Evolutionary conservation across 2,888 invertebrate species (phyloP).

Genomic region (Idaea biselata): DNA sequence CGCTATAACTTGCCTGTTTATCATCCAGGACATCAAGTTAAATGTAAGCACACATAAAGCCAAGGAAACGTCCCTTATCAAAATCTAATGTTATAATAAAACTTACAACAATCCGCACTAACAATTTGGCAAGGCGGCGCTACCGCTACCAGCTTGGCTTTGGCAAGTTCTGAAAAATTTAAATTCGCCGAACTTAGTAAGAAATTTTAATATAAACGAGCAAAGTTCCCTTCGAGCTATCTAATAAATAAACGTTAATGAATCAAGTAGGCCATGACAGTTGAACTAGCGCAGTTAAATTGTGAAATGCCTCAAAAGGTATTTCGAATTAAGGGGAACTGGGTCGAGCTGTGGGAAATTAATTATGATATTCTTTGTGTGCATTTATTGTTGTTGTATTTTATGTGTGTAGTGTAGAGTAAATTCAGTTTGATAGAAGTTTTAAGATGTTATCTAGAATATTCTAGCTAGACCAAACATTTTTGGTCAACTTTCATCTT

Average conservation of each 20-base stretch:
- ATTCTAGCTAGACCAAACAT: too few relatives aligned
- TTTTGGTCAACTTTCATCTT: too few relatives aligned
- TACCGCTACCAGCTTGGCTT: conserved; percentile 13
- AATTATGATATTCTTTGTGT: conserved; percentile 15
- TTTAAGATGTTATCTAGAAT: too few relatives aligned
- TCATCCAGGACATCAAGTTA: neutral
- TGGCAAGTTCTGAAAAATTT: conserved; percentile 39
- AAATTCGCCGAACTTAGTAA: conserved; percentile 39
- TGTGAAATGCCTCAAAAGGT: conserved; percentile 36
- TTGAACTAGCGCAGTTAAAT: conserved; percentile 39
- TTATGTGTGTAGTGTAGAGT: too few relatives aligned
- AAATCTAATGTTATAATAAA: neutral
- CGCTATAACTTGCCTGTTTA: neutral
- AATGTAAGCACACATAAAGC: neutral
- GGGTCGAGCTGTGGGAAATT: conserved; percentile 7
- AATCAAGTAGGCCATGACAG: conserved; percentile 48
- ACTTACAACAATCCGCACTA: conserved; percentile 15
- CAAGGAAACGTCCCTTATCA: neutral
- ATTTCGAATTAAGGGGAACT: conserved; percentile 12
- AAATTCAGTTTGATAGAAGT: too few relatives aligned
- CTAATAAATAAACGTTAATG: conserved; percentile 58
- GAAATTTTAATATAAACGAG: conserved; percentile 58
- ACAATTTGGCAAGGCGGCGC: conserved; percentile 22
- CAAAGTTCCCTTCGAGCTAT: conserved; percentile 45
- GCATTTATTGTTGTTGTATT: neutral